phyloP scores from a whole-genome alignment of 2,888 invertebrate species.

The Scaptomyza tumidula region DNA sequence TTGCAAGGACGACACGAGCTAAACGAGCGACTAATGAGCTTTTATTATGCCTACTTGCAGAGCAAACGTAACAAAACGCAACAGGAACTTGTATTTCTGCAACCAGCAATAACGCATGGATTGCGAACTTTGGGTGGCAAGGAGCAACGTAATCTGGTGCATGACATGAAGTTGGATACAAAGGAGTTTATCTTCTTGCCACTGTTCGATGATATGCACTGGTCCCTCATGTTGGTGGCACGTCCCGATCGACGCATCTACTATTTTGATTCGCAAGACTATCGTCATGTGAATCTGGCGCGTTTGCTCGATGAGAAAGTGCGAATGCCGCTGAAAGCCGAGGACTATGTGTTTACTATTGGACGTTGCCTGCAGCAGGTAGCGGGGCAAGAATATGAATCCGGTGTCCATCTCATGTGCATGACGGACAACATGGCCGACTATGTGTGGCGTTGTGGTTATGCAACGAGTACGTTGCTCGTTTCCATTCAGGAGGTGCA shows the following conservation, averaged over 20 bases:
- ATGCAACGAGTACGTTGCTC: slow-evolving; percentile 56
- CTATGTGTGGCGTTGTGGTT: slow-evolving; percentile 53
- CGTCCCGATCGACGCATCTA: slow-evolving; percentile 54
- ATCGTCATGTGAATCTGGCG: slow-evolving; percentile 38
- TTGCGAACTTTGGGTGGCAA: slow-evolving; percentile 17
- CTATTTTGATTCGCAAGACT: slow-evolving; percentile 51
- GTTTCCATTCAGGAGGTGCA: slow-evolving; percentile 47
- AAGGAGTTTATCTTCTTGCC: slow-evolving; percentile 52
- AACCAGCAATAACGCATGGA: slow-evolving; percentile 23
- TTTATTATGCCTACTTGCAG: slow-evolving; percentile 54
- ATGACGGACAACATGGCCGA: slow-evolving; percentile 56
- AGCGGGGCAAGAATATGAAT: slow-evolving; percentile 21
- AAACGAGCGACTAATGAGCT: slow-evolving; percentile 53
- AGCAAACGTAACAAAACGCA: slow-evolving; percentile 28
- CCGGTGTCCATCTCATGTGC: slow-evolving; percentile 57
- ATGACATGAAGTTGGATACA: slow-evolving; percentile 15
- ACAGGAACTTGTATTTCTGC: slow-evolving; percentile 40
- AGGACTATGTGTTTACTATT: slow-evolving; percentile 19
- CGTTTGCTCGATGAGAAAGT: slow-evolving; percentile 18
- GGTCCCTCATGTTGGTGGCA: slow-evolving; percentile 54
- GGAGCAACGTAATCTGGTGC: slow-evolving; percentile 8
- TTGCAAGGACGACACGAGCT: slow-evolving; percentile 32
- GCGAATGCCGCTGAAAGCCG: slow-evolving; percentile 16
- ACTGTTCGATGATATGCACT: slow-evolving; percentile 28
- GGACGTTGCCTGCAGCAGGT: slow-evolving; percentile 53